Conservation (phyloP, 2,888 invertebrate species). For the Nymphalis c-album region DNA sequence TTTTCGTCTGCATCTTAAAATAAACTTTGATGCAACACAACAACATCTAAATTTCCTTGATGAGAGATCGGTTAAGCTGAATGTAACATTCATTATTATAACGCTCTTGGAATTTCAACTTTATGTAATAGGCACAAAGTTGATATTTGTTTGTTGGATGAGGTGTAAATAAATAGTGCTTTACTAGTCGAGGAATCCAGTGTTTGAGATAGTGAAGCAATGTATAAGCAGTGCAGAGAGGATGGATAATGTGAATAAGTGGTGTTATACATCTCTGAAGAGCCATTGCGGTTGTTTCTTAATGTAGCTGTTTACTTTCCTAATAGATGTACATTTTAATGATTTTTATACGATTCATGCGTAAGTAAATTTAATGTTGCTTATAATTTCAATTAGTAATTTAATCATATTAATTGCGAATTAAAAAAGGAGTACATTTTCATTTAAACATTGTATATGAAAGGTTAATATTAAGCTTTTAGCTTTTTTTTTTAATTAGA, state of each 20-base stretch:
- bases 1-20: constrained; percentile 11
- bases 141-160: neutral
- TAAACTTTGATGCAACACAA: neutral
- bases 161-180: constrained; percentile 11
- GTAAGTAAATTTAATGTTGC: too few relatives aligned
- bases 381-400: too few relatives aligned
- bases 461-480: too few relatives aligned
- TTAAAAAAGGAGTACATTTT: too few relatives aligned
- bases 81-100: neutral
- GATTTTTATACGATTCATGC: neutral
- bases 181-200: neutral
- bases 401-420: too few relatives aligned
- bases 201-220: constrained; percentile 10
- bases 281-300: neutral
- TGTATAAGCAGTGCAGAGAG: constrained; percentile 6
- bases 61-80: constrained; percentile 9
- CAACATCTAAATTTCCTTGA: constrained; percentile 11
- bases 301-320: neutral
- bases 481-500: too few relatives aligned
- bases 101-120: neutral
- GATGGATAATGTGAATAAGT: constrained; percentile 13
- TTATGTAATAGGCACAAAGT: neutral
- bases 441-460: too few relatives aligned
- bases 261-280: constrained; percentile 5
- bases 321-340: neutral